phyloP scores from a whole-genome alignment of 2,888 invertebrate genomes.

The Steinernema scapterisci region DNA sequence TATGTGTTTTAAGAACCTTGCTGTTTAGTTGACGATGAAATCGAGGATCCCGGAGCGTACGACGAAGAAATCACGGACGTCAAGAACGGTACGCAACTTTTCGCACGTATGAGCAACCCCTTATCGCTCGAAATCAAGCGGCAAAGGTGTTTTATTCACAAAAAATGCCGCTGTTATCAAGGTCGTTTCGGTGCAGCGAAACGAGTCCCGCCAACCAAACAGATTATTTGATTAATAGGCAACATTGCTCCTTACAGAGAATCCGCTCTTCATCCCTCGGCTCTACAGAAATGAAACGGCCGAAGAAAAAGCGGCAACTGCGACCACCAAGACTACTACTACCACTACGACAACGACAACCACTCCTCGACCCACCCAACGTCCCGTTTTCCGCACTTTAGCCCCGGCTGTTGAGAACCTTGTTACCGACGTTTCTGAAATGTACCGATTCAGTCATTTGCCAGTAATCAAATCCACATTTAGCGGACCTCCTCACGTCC shows the following conservation, averaged over 20 bases:
- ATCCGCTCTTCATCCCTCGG: slow-evolving; percentile 59
- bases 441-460: background rate
- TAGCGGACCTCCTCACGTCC: background rate
- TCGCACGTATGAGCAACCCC: background rate
- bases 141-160: too few relatives aligned
- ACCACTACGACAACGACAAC: slow-evolving; percentile 25
- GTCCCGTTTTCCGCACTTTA: background rate
- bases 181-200: background rate
- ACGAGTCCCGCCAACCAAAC: background rate
- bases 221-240: background rate
- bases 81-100: slow-evolving; percentile 45
- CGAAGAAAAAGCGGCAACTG: slow-evolving; percentile 47
- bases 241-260: slow-evolving; percentile 44
- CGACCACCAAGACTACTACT: slow-evolving; percentile 27
- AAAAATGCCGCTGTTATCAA: background rate
- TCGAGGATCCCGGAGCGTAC: slow-evolving; percentile 59
- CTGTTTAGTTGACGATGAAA: slow-evolving; percentile 37
- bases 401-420: background rate
- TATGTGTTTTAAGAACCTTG: background rate
- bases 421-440: background rate
- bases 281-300: slow-evolving; percentile 61
- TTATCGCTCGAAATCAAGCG: background rate
- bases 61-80: slow-evolving; percentile 58
- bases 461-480: background rate
- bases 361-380: background rate